Evolutionary conservation across 1,140 invertebrate species (phyloP), one percentile per base, ranked within the genome.

Genomic region (Euura lappo): DNA sequence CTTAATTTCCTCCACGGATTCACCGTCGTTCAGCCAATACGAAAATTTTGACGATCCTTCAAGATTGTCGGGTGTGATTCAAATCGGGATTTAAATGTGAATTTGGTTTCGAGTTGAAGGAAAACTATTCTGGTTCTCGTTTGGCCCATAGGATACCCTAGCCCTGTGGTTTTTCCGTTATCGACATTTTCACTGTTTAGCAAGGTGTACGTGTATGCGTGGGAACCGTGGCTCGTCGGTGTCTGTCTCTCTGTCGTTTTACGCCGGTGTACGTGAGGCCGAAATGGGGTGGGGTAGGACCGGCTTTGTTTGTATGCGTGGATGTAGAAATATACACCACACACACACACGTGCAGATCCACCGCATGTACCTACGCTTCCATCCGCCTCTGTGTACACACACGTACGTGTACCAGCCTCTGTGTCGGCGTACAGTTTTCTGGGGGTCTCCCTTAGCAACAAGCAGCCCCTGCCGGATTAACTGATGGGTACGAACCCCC

Each of bases 401-500:
- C 28, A 28, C 28, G 28, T 28, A 28, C 28, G 28, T 28, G 28
- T 28, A 28, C 28, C 28, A 28, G 13, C 51, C 13, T 60, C 8
- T 8, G 51, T 60, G 51, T 60, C 3, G 10, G 51, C 13, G 11
- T 51, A 51, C 47, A 85, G 85, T 86, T 87, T 87, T 87, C 86
- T 87, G 82, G 84, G 87, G 85, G 86, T 86, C 85, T 87, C 86
- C 85, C 85, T 81, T 87, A 83, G 86, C 86, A 87, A 87, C 86
- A 44, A 68, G 66, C 80, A 85, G 83, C 84, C 80, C 80, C 81
- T 84, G 81, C 82, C 80, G 77, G 81, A 83, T 83, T 85, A 85
- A 86, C 84, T 84, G 85, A 83, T 83, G 84, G 84, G 81, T 85
- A 82, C 81, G 81, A 86, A 83, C 81, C 81, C 80, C 84, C 67